Percentiles rank a stretch among this genome's conserved stretches.
phyloP scores from a whole-genome alignment of 2,113 vertebrate genomes.

The Carollia perspicillata region DNA sequence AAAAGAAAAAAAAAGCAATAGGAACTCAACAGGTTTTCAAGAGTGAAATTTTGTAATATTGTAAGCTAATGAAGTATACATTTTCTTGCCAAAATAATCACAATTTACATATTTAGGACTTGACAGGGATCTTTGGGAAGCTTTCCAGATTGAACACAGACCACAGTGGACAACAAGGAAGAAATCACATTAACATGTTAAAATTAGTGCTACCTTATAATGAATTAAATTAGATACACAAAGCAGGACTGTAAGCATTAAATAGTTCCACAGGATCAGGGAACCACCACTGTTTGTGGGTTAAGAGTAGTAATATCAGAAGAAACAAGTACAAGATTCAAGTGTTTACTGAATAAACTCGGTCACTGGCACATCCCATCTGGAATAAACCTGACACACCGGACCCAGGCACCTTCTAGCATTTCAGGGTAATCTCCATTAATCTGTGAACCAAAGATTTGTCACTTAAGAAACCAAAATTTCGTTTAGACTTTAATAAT shows the following conservation, averaged over 20 bases:
- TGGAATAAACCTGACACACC: slow-evolving; percentile 86
- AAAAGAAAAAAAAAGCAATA: slow-evolving; percentile 22
- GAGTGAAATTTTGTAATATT: slow-evolving; percentile 76
- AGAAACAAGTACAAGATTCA: slow-evolving; percentile 83
- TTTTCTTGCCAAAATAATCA: slow-evolving; percentile 78
- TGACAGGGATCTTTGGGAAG: slow-evolving; percentile 73
- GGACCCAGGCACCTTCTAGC: slow-evolving; percentile 88
- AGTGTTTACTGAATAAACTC: slow-evolving; percentile 83
- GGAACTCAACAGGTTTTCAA: slow-evolving; percentile 60
- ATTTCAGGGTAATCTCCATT: slow-evolving; percentile 85
- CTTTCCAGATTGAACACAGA: slow-evolving; percentile 70
- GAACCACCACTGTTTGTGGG: slow-evolving; percentile 77
- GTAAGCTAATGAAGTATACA: slow-evolving; percentile 79
- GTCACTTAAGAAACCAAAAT: slow-evolving; percentile 85
- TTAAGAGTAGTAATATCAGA: slow-evolving; percentile 82
- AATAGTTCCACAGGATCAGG: slow-evolving; percentile 81
- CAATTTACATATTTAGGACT: slow-evolving; percentile 80
- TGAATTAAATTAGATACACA: slow-evolving; percentile 81
- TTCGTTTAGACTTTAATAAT: slow-evolving; percentile 80
- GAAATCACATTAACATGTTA: slow-evolving; percentile 80
- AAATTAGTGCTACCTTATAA: slow-evolving; percentile 80
- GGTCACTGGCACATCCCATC: slow-evolving; percentile 92
- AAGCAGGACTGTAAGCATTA: slow-evolving; percentile 84
- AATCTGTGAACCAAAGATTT: slow-evolving; percentile 88
- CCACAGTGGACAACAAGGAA: slow-evolving; percentile 71